Base-by-base conservation (phyloP, 53 echinoderm and acorn worm species). In the Mesocentrotus franciscanus region DNA sequence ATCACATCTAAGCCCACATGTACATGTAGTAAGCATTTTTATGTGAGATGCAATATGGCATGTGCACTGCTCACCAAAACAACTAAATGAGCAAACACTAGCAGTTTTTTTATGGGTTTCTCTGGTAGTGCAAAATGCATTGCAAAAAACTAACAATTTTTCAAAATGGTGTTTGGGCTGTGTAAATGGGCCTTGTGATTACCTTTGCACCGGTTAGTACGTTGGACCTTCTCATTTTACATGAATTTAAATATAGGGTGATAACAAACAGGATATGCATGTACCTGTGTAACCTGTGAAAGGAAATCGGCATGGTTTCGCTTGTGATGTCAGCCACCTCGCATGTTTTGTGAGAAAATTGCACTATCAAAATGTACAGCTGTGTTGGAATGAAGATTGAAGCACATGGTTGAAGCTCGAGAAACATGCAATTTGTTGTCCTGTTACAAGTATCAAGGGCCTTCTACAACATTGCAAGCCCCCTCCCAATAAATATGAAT, bases 261-360 rank as follows among this genome's bases (percentile, higher is more conserved):
- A 33, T 91, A 91, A 62, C 64, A 91, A 91, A 91, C 91, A 91
- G 91, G 91, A 91, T 64, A 66, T 66, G 27, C 87, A 58, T 29
- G 87, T 87, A 87, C 87, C 87, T 87, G 87, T 87, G 87, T 87
- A 85, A 90, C 62, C 61, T 90, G 91, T 64, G 6, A 20, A 20
- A 91, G 91, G 91, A 91, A 91, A 39, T 64, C 27, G 20, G 9
- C 35, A 34, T 91, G 66, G 91, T 91, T 91, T 91, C 91, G 29
- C 35, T 91, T 62, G 66, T 66, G 64, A 62, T 57, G 87, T 87
- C 81, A 81, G 81, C 81, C 39, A 81, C 81, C 81, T 81, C 81
- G 12, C 81, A 57, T 87, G 87, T 87, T 87, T 57, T 57, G 87
- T 87, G 59, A 87, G 87, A 87, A 58, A 87, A 58, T 85, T 55